Base-by-base conservation (phyloP, 2,113 vertebrate genomes). In the Daphoenositta chrysoptera region DNA sequence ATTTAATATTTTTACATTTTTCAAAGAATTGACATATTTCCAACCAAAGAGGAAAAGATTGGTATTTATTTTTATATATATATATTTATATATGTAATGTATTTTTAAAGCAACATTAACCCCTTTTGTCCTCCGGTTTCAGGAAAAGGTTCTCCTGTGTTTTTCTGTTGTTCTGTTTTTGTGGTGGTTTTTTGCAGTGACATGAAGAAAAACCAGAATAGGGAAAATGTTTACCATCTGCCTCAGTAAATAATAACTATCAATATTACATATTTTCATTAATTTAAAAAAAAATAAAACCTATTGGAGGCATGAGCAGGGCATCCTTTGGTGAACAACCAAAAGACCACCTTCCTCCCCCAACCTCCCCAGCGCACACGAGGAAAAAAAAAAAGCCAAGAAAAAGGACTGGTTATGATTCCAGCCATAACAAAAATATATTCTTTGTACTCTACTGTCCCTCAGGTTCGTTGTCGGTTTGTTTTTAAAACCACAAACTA, bases 391-490 rank as follows among this genome's bases (percentile, higher is more conserved):
- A 85, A 94, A 44, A 76, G 26, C 10, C 66, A 96, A 96, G 90
- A 94, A 96, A 95, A 93, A 96, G 90, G 97, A 94, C 98, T 89
- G 97, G 97, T 57, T 85, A 88, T 64, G 58, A 96, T 78, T 89
- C 97, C 98, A 97, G 97, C 97, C 97, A 98, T 99, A 99, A 99
- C 98, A 99, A 99, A 99, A 99, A 99, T 99, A 99, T 98, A 99
- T 98, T 98, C 99, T 99, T 99, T 98, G 98, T 98, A 97, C 97
- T 98, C 98, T 98, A 97, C 97, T 97, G 98, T 98, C 98, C 98
- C 98, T 99, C 98, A 98, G 97, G 97, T 98, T 96, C 80, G 28
- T 97, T 87, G 79, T 96, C n/a, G 91, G 93, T 89, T 97, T 97
- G 91, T 96, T 97, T 97, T 97, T 97, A 92, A 98, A 97, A 97